Evolutionary conservation across 2,888 invertebrate genomes (phyloP).

Genomic region (Chrysotoxum bicinctum): DNA sequence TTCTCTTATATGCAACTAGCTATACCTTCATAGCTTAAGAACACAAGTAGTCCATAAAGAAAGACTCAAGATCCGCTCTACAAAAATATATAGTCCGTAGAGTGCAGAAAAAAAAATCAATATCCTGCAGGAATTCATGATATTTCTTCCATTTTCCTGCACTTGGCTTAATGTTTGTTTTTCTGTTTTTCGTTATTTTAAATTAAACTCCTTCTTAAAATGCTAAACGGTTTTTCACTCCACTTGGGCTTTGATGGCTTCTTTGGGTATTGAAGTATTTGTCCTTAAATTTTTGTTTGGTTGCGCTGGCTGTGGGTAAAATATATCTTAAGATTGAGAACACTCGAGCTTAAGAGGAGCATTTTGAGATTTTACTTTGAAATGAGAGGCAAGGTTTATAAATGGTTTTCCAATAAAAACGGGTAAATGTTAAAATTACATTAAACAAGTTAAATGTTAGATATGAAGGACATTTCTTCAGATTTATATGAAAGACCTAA

Average conservation of each 20-base stretch:
- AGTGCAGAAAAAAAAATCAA: slow-evolving; percentile 51
- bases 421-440: too few relatives aligned
- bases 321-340: slow-evolving; percentile 5
- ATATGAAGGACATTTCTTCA: too few relatives aligned
- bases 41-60: slow-evolving; percentile 18
- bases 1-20: slow-evolving; percentile 6
- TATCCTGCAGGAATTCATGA: slow-evolving; percentile 62
- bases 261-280: slow-evolving; percentile 54
- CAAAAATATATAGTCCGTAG: slow-evolving; percentile 7
- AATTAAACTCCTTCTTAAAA: slow-evolving; percentile 31
- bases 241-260: slow-evolving; percentile 54
- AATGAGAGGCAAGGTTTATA: too few relatives aligned
- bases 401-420: too few relatives aligned
- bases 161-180: slow-evolving; percentile 30
- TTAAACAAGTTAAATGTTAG: too few relatives aligned
- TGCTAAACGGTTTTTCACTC: slow-evolving; percentile 53
- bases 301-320: slow-evolving; percentile 28
- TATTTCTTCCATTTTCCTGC: slow-evolving; percentile 46
- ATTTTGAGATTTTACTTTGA: background rate
- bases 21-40: slow-evolving; percentile 29
- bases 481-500: too few relatives aligned
- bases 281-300: slow-evolving; percentile 35
- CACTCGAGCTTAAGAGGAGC: background rate
- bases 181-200: slow-evolving; percentile 24
- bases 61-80: background rate